Base-by-base conservation (phyloP, 1,140 invertebrate genomes). In the Brachionus rubens region DNA sequence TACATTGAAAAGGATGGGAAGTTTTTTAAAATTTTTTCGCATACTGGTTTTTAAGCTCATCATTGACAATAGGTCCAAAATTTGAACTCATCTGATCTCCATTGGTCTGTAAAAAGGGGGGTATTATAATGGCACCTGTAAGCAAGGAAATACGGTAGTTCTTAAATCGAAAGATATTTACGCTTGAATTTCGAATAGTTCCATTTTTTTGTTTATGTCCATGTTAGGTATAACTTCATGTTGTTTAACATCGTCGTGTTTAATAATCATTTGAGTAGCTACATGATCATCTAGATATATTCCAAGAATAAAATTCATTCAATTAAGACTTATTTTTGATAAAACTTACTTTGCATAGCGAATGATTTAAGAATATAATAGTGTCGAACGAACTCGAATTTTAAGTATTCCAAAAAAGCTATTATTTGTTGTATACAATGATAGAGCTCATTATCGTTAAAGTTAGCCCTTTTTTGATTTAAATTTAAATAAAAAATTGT, bases 301-400 rank as follows among this genome's bases (percentile, higher is more conserved):
- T n/a, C n/a, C 43, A 46, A 65, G 12, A 12, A 24, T 43, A 24
- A 65, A 4, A 9, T 1, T n/a, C 16, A 48, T 6, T n/a, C 5
- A 16, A 48, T 48, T n/a, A 48, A 1, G 3, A 48, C 26, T 54
- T 54, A 54, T 33, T 40, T 50, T 30, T 24, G 1, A 50, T 28
- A 9, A 50, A 33, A 50, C 21, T 50, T 72, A 72, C 68, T 50
- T 72, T 72, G 68, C 68, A 54, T 72, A 54, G 30, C 36, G 46
- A 50, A 52, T 10, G 68, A 72, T 72, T 72, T 72, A 24, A 50
- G 21, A 40, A 72, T 72, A 41, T 72, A 72, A 48, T 50, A 72
- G 26, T 72, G 68, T 36, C 68, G 30, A 21, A 72, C 40, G 41
- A 54, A 48, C 21, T 72, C 68, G 26, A 72, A 21, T 28, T 72